Base-by-base conservation (phyloP, 2,797 vertebrate genomes). In the Pseudochirops cupreus region DNA sequence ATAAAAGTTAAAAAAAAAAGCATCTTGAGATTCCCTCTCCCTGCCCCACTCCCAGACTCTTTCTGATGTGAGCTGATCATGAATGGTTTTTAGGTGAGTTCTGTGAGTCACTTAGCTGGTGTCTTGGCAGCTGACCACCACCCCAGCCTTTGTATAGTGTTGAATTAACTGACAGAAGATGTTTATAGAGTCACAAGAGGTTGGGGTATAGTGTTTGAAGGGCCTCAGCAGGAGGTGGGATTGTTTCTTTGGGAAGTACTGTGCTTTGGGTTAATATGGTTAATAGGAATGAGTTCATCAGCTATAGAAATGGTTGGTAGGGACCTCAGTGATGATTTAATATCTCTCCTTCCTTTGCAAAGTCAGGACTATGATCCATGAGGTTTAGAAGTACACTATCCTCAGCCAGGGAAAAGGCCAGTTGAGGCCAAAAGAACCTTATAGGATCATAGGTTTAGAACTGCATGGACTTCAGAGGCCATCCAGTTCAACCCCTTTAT, bases 81-180 rank as follows among this genome's bases (percentile, higher is more conserved):
- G n/a, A 82, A 82, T n/a, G 28, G 12, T 26, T 93, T 1, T 55
- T 33, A 50, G 18, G 53, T 91, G 92, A 82, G 21, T 93, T 95
- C 92, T 24, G 24, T 28, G 59, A 92, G 50, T 97, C 54, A 13
- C 14, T 95, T 26, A 31, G 7, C 0, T 33, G 5, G 26, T 11
- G 26, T 93, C 50, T 93, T 91, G 21, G n/a, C 91, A 96, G 87
- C 2, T 26, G n/a, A 9, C 1, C 13, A 10, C 92, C 18, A 39
- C 7, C 33, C 39, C 39, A 54, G 26, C 31, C 39, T 92, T 87
- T 89, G n/a, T 50, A 57, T 1, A 93, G 13, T 92, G 0, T 28
- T 91, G 39, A 28, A 55, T 95, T 91, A 94, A 82, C 82, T 89
- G 46, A 28, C 91, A 46, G 46, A 55, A 9, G 52, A n/a, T 67